Evolutionary conservation across 2,888 invertebrate genomes (phyloP), one percentile per base, ranked within the genome.

Genomic region (Cerastis leucographa): DNA sequence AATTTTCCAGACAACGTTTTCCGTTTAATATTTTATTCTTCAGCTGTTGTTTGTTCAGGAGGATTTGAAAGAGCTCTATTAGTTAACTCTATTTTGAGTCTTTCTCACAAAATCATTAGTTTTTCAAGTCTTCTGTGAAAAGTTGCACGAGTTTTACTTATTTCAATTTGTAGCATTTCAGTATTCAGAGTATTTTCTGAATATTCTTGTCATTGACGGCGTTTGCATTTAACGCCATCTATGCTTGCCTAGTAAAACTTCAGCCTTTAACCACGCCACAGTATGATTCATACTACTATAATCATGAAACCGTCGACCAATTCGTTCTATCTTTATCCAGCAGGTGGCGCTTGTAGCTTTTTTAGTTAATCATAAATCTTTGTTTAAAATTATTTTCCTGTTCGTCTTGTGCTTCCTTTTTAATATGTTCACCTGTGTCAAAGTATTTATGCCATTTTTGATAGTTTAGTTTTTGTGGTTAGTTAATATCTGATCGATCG

Each of bases 1-100:
- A 93, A 85, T 93, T 90, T 90, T 86, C 80, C 79, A 85, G 85
- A 86, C 82, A 83, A 80, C 84, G 66, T 67, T 81, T 87, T 81
- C 82, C 82, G 87, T 83, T 88, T 74, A 44, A 83, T 81, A 76
- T 80, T 77, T 79, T 71, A 25, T 65, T 81, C 40, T 69, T 70
- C 72, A 77, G 74, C 74, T 71, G 84, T 85, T 87, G 68, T 87
- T 75, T 81, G 62, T 78, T 76, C 75, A 19, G 61, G 29, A 85
- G 35, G 12, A 46, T 19, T 77, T 61, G 61, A 62, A 68, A 75
- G 54, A 54, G 71, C 14, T 14, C 59, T 25, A 80, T 86, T 74
- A 68, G 51, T 67, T 70, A 22, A 59, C 22, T 73, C 22, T 68
- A 70, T 78, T 83, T 86, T 49, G 0, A 71, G 49, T 44, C 14